These are phyloP conservation scores for Paralichthys olivaceus DNA, from an alignment of 2,113 vertebrate genomes.

Conservation along the genomic window DNA sequence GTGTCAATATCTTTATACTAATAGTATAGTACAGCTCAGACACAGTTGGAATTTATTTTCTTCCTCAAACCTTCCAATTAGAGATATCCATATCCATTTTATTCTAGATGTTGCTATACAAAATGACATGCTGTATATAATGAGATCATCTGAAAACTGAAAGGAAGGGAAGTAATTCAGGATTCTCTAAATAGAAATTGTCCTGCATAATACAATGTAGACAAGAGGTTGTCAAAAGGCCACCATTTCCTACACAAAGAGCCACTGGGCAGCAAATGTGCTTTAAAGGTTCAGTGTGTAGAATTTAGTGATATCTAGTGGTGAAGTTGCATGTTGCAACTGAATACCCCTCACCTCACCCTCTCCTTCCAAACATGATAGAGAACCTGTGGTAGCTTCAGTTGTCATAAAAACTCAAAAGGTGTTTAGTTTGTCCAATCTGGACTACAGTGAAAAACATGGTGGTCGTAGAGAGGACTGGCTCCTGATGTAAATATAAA, in stretches of 20 bases:
- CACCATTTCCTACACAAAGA: not conserved
- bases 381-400: no score
- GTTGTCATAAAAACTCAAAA: no score
- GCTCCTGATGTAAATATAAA: no score
- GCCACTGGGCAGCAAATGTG: not conserved
- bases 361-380: no score
- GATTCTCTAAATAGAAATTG: not conserved
- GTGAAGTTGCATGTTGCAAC: no score
- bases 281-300: not conserved
- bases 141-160: not conserved
- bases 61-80: not conserved
- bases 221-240: not conserved
- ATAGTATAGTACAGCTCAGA: no score
- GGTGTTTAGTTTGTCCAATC: no score
- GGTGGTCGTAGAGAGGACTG: no score
- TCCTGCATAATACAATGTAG: not conserved
- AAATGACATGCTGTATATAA: not conserved
- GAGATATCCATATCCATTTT: not conserved
- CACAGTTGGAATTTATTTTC: not conserved
- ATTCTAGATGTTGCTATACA: not conserved
- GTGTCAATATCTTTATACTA: not conserved
- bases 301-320: no score
- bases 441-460: no score
- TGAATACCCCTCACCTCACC: no score
- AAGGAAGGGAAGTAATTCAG: not conserved